phyloP scores from a whole-genome alignment of 2,113 vertebrate species.

The Dissostichus mawsoni region DNA sequence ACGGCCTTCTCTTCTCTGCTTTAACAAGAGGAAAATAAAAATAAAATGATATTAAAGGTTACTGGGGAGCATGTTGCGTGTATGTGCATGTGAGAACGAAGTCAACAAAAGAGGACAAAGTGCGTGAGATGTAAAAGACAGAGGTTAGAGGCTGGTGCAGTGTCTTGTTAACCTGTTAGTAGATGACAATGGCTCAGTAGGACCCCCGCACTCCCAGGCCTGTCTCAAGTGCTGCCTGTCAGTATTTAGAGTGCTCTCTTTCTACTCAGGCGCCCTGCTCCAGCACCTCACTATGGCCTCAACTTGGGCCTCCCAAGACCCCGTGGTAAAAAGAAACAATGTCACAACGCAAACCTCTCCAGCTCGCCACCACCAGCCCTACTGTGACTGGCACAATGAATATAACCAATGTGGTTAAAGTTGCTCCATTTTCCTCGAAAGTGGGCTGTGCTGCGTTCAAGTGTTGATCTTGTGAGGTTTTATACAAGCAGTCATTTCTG shows the following conservation, averaged over 20 bases:
- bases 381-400: conserved; percentile 42
- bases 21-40: conserved; percentile 7
- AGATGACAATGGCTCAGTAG: conserved; percentile 73
- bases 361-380: conserved; percentile 23
- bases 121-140: conserved; percentile 43
- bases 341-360: conserved; percentile 61
- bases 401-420: conserved; percentile 51
- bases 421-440: conserved; percentile 59
- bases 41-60: conserved; percentile 40
- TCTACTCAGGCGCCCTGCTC: conserved; percentile 63
- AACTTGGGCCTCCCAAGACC: conserved; percentile 59
- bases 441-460: conserved; percentile 39
- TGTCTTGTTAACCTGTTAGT: conserved; percentile 77
- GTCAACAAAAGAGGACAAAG: conserved; percentile 51
- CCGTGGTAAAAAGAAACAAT: conserved; percentile 62
- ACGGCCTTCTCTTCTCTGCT: conserved; percentile 3
- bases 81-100: conserved; percentile 15
- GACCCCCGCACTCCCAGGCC: conserved; percentile 67
- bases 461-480: conserved; percentile 33
- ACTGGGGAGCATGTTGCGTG: conserved; percentile 3
- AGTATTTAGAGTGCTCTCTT: conserved; percentile 74
- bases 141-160: conserved; percentile 63
- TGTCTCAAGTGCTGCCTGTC: conserved; percentile 80
- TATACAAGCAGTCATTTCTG: conserved; percentile 32
- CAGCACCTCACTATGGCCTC: conserved; percentile 64